A percentile compares a stretch with the other conserved stretches of the same genome.
Conservation (phyloP, 2,113 vertebrate genomes). For the Lichenostomus cassidix region DNA sequence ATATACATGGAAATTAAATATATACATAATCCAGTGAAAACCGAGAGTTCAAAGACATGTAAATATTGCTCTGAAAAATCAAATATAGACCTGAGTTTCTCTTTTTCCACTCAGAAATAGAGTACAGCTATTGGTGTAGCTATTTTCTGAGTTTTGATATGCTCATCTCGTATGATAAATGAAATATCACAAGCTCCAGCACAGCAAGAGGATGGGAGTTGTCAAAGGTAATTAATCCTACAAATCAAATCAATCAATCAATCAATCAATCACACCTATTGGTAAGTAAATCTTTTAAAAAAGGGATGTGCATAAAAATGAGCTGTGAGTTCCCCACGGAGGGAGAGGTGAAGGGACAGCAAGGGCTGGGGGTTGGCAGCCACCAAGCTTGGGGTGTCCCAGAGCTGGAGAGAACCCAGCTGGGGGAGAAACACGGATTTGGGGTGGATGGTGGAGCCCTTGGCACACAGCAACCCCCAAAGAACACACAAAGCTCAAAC, state of each 20-base stretch:
- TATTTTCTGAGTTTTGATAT: not conserved
- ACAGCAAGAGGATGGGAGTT: not conserved
- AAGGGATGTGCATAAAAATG: not conserved
- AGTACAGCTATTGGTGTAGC: not conserved
- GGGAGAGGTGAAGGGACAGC: accelerated
- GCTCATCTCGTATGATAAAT: not conserved
- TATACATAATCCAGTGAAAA: not conserved
- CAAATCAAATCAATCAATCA: not conserved
- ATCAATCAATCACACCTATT: not conserved
- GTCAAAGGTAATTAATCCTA: not conserved
- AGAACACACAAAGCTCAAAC: not conserved
- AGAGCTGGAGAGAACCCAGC: too few species aligned
- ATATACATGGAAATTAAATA: not conserved
- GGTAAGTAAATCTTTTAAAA: not conserved
- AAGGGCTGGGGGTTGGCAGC: not conserved
- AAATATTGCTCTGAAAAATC: not conserved
- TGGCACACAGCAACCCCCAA: not conserved
- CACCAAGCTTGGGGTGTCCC: too few species aligned
- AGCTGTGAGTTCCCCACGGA: not conserved
- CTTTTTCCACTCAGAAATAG: not conserved
- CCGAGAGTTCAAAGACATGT: not conserved
- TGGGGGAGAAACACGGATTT: accelerated
- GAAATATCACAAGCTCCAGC: not conserved
- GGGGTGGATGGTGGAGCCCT: not conserved
- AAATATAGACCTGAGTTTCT: not conserved